Evolutionary conservation across 1,140 invertebrate genomes (phyloP).

Genomic region (Zaprionus kolodkinae): DNA sequence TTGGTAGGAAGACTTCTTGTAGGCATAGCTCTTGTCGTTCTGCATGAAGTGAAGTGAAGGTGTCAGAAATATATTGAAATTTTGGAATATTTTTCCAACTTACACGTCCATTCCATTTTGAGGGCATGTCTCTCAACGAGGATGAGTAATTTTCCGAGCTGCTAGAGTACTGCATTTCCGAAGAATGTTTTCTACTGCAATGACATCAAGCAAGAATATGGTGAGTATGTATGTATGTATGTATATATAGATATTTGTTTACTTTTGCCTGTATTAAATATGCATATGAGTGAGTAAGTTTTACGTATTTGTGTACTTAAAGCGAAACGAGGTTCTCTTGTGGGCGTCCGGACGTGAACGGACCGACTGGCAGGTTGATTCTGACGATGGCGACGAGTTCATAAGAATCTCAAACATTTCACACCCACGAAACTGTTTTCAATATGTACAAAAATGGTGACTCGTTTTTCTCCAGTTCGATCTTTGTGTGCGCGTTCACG

Average conservation of each 20-base stretch:
- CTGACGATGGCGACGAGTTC: conserved; percentile 26
- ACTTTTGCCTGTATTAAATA: not conserved
- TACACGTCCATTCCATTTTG: conserved; percentile 76
- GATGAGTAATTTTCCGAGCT: conserved; percentile 83
- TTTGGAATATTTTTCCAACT: conserved; percentile 19
- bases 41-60: not conserved
- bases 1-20: conserved; percentile 82
- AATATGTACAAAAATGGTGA: conserved; percentile 59
- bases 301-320: conserved; percentile 34
- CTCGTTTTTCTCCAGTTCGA: conserved; percentile 31
- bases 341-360: conserved; percentile 50
- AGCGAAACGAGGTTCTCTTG: conserved; percentile 10
- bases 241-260: not conserved
- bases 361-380: conserved; percentile 63
- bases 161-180: conserved; percentile 81
- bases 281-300: conserved; percentile 14
- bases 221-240: conserved; percentile 21
- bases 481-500: not conserved
- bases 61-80: not conserved
- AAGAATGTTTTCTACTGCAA: conserved; percentile 69
- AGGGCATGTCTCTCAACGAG: conserved; percentile 68
- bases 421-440: conserved; percentile 40
- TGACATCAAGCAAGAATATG: conserved; percentile 52
- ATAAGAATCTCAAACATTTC: conserved; percentile 55
- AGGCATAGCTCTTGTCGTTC: conserved; percentile 79